Percentiles rank a stretch among this genome's conserved stretches.
These are phyloP conservation scores for Cryptus viduatorius DNA, from an alignment of 2,888 invertebrate genomes.

Conservation along the genomic window DNA sequence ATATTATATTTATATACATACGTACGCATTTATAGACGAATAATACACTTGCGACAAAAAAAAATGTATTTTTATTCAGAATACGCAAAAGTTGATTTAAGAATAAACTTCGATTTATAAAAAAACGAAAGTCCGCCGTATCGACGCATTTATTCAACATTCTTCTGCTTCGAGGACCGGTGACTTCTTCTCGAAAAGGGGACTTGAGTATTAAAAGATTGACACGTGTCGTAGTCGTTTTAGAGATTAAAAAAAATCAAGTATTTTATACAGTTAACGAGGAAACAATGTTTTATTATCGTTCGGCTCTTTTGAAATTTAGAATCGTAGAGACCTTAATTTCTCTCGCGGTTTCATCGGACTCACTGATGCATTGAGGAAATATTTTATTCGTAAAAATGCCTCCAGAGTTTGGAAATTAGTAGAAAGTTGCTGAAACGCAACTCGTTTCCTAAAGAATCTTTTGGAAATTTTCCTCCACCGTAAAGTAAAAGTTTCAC, in stretches of 20 bases:
- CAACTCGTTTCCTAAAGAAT: neutral
- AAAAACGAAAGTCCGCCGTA: neutral
- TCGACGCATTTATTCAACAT: neutral
- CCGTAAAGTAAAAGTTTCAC: neutral
- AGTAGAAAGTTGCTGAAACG: no score
- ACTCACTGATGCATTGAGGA: no score
- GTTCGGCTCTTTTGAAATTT: no score
- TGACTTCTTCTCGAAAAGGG: neutral
- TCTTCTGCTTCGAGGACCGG: neutral
- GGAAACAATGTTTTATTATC: no score
- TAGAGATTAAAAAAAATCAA: no score
- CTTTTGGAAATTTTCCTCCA: neutral
- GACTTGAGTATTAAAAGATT: neutral
- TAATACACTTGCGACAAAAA: slow-evolving; percentile 35
- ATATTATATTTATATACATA: neutral
- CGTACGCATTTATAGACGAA: neutral
- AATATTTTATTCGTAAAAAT: neutral
- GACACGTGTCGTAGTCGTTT: neutral
- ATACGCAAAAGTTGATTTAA: neutral
- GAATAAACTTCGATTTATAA: neutral
- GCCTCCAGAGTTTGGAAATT: neutral
- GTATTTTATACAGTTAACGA: no score
- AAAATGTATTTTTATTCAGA: slow-evolving; percentile 20
- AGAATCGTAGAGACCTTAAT: no score
- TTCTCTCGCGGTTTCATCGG: no score